Evolutionary conservation across 1,140 invertebrate species (phyloP).

Genomic region (Neodiprion pinetum): DNA sequence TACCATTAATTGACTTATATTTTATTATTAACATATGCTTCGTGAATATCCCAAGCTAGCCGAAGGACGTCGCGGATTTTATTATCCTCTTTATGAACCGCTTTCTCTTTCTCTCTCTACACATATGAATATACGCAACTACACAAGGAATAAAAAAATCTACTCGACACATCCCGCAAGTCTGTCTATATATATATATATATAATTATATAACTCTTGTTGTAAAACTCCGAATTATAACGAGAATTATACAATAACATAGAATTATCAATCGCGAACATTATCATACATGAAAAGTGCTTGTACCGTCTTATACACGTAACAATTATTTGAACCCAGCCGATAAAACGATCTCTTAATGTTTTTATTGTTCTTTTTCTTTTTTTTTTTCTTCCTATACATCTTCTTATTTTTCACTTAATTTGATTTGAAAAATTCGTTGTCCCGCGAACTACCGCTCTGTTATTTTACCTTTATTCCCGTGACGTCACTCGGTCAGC

Average conservation of each 20-base stretch:
- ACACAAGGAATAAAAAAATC: neutral
- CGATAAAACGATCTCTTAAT: no score
- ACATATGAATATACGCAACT: neutral
- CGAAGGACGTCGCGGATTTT: neutral
- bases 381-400: neutral
- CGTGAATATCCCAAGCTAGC: neutral
- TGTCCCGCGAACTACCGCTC: conserved; percentile 6
- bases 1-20: conserved; percentile 34
- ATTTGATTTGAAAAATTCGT: conserved; percentile 13
- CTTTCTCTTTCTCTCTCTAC: neutral
- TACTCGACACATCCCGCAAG: neutral
- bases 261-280: neutral
- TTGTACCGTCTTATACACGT: no score
- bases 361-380: no score
- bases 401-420: neutral
- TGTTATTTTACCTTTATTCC: neutral
- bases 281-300: neutral
- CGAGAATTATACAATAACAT: no score
- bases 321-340: no score
- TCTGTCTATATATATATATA: neutral
- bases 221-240: neutral
- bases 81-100: no score
- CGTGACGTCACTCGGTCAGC: neutral
- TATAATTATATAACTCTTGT: neutral
- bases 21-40: conserved; percentile 25